Evolutionary conservation across 2,113 vertebrate genomes (phyloP), one percentile per base, ranked within the genome.

Genomic region (Galbula dea): DNA sequence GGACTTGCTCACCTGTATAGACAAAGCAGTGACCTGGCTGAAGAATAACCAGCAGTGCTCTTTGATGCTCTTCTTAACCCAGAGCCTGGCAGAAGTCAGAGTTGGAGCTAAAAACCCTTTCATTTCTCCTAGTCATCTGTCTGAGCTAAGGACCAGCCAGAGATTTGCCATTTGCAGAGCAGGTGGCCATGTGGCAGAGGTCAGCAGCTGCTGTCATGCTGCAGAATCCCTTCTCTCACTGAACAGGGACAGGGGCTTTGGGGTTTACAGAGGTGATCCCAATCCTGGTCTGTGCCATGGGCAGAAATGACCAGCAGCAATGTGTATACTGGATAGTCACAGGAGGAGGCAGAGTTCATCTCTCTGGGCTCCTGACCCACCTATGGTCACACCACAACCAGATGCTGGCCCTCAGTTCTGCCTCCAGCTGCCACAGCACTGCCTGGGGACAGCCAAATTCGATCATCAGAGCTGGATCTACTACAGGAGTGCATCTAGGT

Each of bases 381-480:
- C 55, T 22, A 1, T 6, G 18, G 32, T 11, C 7, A 21, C 1
- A 45, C 19, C 6, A 12, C 0, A 1, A n/a, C 1, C 27, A 74
- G 61, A 29, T 34, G 27, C 54, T 82, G 58, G 46, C 59, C 37
- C 54, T 74, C 34, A 9, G 15, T 16, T 76, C 73, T 83, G 61
- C 9, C 71, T 74, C 74, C 62, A 39, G 45, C 63, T 73, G 51
- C 54, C 79, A 48, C 36, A 71, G 81, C 87, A 65, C 41, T n/a
- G 27, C 68, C 63, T 1, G 0, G 43, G 58, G n/a, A 57, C 77
- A 76, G 66, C 22, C 19, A 48, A 83, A 79, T 34, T 23, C 55
- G n/a, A 27, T 4, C 21, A 39, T 27, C 68, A 72, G 65, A 87
- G 54, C 73, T 57, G 66, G 32, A 88, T 45, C 58, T 57, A 24